phyloP scores from a whole-genome alignment of 2,888 invertebrate species.

The Masnerella sp. region DNA sequence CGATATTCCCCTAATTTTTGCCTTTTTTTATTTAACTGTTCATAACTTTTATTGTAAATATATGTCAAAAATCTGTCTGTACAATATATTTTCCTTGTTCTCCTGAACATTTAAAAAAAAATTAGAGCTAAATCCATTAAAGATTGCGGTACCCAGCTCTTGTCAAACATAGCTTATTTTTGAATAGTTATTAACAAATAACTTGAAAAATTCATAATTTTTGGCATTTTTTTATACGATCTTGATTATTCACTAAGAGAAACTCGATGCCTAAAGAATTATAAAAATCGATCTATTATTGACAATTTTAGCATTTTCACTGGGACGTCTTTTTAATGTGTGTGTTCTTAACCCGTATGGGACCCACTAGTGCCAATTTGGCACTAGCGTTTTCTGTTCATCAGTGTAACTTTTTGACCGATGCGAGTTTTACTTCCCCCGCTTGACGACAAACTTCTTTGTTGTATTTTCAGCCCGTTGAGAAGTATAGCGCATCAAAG shows the following conservation, averaged over 20 bases:
- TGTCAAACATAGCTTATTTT: constrained; percentile 20
- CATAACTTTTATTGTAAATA: constrained; percentile 9
- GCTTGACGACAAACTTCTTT: no score
- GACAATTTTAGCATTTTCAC: constrained; percentile 9
- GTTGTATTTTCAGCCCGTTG: no score
- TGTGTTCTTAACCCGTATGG: no score
- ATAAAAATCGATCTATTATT: constrained; percentile 18
- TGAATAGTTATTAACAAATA: constrained; percentile 27
- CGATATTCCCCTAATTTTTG: constrained; percentile 23
- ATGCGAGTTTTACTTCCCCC: no score
- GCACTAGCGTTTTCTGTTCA: no score
- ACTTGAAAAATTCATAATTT: constrained; percentile 21
- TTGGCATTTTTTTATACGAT: constrained; percentile 17
- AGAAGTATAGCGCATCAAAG: no score
- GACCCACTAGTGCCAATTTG: no score
- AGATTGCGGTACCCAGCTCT: constrained; percentile 19
- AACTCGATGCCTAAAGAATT: constrained; percentile 10
- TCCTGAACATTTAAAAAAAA: constrained; percentile 11
- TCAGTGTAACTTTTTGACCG: no score
- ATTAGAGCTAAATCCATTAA: constrained; percentile 28
- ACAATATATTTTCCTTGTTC: constrained; percentile 21
- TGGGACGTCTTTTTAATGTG: background rate
- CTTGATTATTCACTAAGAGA: constrained; percentile 23
- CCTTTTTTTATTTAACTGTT: constrained; percentile 12
- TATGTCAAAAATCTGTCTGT: constrained; percentile 18